Evolutionary conservation across 2,113 vertebrate species (phyloP).

Genomic region (Climacteris rufus): DNA sequence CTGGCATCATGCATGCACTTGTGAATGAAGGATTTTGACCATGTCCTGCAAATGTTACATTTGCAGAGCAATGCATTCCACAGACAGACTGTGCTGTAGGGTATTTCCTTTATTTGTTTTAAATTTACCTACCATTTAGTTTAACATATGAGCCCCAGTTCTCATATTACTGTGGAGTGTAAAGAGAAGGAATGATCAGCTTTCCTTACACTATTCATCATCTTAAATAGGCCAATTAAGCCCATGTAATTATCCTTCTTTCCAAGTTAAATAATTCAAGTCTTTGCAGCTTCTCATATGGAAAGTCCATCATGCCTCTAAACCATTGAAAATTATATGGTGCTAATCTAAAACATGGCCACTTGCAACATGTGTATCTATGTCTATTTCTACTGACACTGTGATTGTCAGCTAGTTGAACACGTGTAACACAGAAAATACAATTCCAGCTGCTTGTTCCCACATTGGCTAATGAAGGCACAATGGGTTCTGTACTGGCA

Average conservation of each 20-base stretch:
- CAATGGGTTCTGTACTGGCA: not conserved
- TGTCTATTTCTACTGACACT: not conserved
- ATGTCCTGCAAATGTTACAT: not conserved
- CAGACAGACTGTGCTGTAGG: not conserved
- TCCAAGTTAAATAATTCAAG: conserved; percentile 65
- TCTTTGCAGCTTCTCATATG: conserved; percentile 51
- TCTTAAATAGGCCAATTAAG: conserved; percentile 64
- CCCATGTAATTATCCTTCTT: conserved; percentile 42
- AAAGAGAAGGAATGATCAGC: conserved; percentile 47
- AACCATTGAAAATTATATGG: conserved; percentile 22
- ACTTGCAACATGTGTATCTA: not conserved
- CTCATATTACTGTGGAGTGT: conserved; percentile 5
- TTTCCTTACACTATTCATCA: conserved; percentile 58
- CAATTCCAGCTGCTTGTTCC: not conserved
- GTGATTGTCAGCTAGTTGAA: not conserved
- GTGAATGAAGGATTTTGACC: not conserved
- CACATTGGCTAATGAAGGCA: not conserved
- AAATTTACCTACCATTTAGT: conserved; percentile 57
- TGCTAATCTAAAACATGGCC: conserved; percentile 47
- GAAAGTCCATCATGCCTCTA: conserved; percentile 44
- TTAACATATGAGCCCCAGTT: conserved; percentile 36
- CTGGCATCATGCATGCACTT: too few relatives aligned
- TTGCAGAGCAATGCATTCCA: not conserved
- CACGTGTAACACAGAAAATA: not conserved
- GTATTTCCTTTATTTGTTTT: conserved; percentile 56